Percentiles rank a stretch among this genome's conserved stretches.
These are phyloP conservation scores for Hemicrepidius hirtus DNA, from an alignment of 2,888 invertebrate genomes.

Conservation along the genomic window DNA sequence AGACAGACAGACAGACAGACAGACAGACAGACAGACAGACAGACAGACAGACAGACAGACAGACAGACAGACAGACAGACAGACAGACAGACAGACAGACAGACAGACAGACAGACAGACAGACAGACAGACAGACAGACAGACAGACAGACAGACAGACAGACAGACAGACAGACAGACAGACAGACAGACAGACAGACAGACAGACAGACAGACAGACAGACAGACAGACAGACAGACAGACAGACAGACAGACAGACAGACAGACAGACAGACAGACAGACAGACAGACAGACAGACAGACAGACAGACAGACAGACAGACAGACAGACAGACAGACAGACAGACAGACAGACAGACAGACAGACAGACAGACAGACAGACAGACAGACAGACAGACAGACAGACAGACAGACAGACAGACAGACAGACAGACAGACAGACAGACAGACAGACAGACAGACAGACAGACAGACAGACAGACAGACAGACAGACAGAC, in stretches of 20 bases:
- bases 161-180: constrained; percentile 18
- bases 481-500: constrained; percentile 18
- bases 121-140: constrained; percentile 18
- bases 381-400: constrained; percentile 18
- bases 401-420: constrained; percentile 18
- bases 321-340: constrained; percentile 17
- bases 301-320: constrained; percentile 18
- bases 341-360: constrained; percentile 18
- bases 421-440: constrained; percentile 18
- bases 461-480: constrained; percentile 16
- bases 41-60: constrained; percentile 18
- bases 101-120: constrained; percentile 18
- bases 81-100: constrained; percentile 18
- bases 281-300: constrained; percentile 18
- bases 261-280: constrained; percentile 18
- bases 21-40: constrained; percentile 18
- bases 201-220: constrained; percentile 18
- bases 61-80: constrained; percentile 18
- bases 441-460: constrained; percentile 18
- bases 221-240: constrained; percentile 18
- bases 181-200: constrained; percentile 18
- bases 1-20: constrained; percentile 18
- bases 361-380: constrained; percentile 18
- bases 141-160: constrained; percentile 18
- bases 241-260: constrained; percentile 18